These are phyloP conservation scores for Drosophila atripex DNA, from an alignment of 2,888 invertebrate genomes.

Conservation along the genomic window DNA sequence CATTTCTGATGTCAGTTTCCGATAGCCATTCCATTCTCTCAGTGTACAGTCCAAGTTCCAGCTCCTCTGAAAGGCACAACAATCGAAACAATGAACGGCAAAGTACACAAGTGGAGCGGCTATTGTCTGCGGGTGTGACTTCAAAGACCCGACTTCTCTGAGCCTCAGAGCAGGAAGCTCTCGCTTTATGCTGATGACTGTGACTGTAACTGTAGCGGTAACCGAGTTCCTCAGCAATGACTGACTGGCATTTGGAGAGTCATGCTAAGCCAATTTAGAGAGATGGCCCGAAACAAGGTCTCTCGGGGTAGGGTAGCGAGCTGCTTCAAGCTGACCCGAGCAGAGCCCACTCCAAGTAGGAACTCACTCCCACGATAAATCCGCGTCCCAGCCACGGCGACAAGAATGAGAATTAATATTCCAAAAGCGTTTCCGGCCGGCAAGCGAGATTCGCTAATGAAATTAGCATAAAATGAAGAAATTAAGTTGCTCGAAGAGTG, in stretches of 20 bases:
- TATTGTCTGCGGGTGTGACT: conserved; percentile 33
- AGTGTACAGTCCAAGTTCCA: background rate
- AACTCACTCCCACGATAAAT: conserved; percentile 65
- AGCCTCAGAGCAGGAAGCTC: conserved; percentile 30
- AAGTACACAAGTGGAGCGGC: conserved; percentile 12
- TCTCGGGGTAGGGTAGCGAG: no score
- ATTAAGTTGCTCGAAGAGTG: conserved; percentile 30
- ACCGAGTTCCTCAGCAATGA: conserved; percentile 7
- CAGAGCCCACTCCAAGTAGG: no score
- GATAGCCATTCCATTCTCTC: no score
- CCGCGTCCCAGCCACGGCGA: conserved; percentile 15
- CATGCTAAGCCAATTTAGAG: conserved; percentile 55
- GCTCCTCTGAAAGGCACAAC: conserved; percentile 2
- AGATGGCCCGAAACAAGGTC: conserved; percentile 20
- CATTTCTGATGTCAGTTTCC: no score
- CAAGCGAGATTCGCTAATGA: conserved; percentile 44
- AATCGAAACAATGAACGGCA: conserved; percentile 13
- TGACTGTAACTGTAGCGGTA: conserved; percentile 4
- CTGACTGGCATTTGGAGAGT: conserved; percentile 54
- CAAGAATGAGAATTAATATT: conserved; percentile 57
- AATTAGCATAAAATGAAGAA: conserved; percentile 66
- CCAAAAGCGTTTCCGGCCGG: conserved; percentile 64
- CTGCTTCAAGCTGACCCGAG: no score
- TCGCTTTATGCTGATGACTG: background rate
- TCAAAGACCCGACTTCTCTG: conserved; percentile 25